Evolutionary conservation across 2,113 vertebrate genomes (phyloP).

Genomic region (Steatornis caripensis): DNA sequence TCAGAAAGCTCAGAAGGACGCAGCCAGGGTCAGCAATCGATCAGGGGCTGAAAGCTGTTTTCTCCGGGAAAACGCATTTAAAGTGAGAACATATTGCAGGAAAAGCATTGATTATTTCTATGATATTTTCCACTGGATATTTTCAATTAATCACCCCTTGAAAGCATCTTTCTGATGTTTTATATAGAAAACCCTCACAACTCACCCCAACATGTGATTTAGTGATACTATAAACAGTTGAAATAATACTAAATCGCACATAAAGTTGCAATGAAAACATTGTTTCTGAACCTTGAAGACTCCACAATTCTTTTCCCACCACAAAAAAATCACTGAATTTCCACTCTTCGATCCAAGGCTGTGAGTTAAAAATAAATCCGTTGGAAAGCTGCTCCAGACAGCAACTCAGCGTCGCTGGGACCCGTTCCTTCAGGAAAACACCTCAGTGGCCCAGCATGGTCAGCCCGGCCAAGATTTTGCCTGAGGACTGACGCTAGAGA

Average conservation of each 20-base stretch:
- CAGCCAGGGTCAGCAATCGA: not conserved
- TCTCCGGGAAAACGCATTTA: not conserved
- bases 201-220: not conserved
- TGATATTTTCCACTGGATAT: not conserved
- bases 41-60: not conserved
- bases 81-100: not conserved
- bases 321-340: not conserved
- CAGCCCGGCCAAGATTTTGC: not conserved
- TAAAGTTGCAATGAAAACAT: slow-evolving; percentile 18
- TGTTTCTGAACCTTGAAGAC: not conserved
- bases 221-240: not conserved
- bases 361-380: not conserved
- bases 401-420: not conserved
- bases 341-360: not conserved
- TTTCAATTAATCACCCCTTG: not conserved
- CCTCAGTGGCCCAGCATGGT: not conserved
- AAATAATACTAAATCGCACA: not conserved
- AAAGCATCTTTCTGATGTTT: not conserved
- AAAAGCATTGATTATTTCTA: not conserved
- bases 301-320: not conserved
- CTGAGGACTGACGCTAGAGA: not conserved
- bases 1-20: not conserved
- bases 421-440: not conserved
- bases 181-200: not conserved
- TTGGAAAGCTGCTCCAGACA: not conserved